phyloP scores from a whole-genome alignment of 1,140 invertebrate genomes.

The Drosophila micromelanica region DNA sequence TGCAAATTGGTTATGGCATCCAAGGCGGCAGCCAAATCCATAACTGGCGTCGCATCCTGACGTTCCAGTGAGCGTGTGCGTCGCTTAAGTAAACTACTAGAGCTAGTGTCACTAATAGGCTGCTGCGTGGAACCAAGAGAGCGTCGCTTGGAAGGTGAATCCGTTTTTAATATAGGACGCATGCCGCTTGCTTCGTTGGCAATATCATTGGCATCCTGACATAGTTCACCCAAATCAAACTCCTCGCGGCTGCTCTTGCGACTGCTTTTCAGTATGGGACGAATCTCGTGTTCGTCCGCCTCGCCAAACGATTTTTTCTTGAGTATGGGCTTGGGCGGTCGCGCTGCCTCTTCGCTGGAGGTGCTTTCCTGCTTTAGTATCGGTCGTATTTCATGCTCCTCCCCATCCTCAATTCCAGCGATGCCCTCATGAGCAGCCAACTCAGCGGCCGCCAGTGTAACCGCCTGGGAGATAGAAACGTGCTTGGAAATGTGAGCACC shows the following conservation, averaged over 20 bases:
- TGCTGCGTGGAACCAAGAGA: slow-evolving; percentile 44
- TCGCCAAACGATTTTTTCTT: slow-evolving; percentile 94
- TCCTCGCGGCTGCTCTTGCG: slow-evolving; percentile 86
- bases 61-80: slow-evolving; percentile 81
- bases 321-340: slow-evolving; percentile 90
- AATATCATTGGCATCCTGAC: slow-evolving; percentile 39
- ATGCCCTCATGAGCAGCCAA: slow-evolving; percentile 53
- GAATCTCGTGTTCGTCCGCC: slow-evolving; percentile 88
- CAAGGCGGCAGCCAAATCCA: slow-evolving; percentile 69
- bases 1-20: slow-evolving; percentile 71
- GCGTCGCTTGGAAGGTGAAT: slow-evolving; percentile 79
- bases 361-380: slow-evolving; percentile 88
- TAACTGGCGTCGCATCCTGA: slow-evolving; percentile 59
- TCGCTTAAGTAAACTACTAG: slow-evolving; percentile 56
- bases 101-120: slow-evolving; percentile 17
- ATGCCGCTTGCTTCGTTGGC: slow-evolving; percentile 23
- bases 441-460: slow-evolving; percentile 88
- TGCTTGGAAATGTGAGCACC: slow-evolving; percentile 85
- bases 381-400: slow-evolving; percentile 88
- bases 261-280: slow-evolving; percentile 91
- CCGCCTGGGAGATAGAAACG: slow-evolving; percentile 89
- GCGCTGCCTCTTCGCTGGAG: slow-evolving; percentile 66
- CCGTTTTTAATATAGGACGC: slow-evolving; percentile 74
- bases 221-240: slow-evolving; percentile 60
- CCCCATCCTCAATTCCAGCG: slow-evolving; percentile 71